Conservation (phyloP, 2,888 invertebrate genomes). For the Scaptomyza flava region DNA sequence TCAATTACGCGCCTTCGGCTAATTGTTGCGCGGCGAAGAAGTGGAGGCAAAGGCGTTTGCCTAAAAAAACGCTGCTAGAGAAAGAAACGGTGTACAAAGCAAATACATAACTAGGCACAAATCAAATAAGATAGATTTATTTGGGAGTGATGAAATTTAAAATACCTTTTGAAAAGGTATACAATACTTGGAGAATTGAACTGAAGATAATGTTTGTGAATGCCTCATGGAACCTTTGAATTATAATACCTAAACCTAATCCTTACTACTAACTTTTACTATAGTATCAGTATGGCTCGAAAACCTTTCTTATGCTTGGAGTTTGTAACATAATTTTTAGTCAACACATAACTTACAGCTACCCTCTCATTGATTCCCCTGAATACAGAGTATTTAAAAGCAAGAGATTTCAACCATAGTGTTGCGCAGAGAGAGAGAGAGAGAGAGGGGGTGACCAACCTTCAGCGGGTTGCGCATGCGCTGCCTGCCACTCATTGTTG, state of each 20-base stretch:
- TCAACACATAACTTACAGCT: neutral
- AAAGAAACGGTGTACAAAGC: constrained; percentile 15
- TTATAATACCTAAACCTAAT: too few species aligned
- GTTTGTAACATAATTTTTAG: neutral
- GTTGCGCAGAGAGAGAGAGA: constrained; percentile 16
- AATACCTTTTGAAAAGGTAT: constrained; percentile 20
- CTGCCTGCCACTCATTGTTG: constrained; percentile 47
- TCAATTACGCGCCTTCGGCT: constrained; percentile 67
- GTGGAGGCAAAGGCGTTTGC: neutral
- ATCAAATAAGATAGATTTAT: neutral
- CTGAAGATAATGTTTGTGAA: too few species aligned
- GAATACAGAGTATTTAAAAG: constrained; percentile 38
- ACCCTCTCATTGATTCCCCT: rapidly evolving
- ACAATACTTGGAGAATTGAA: neutral
- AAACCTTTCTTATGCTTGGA: too few species aligned
- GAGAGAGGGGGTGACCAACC: constrained; percentile 57
- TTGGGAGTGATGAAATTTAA: neutral
- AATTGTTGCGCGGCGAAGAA: constrained; percentile 29
- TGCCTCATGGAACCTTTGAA: too few species aligned
- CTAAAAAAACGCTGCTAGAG: neutral
- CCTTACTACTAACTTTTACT: too few species aligned
- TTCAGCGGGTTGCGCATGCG: constrained; percentile 74
- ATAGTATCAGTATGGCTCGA: too few species aligned
- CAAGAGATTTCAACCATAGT: constrained; percentile 29
- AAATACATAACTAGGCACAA: constrained; percentile 4